Evolutionary conservation across 1,140 invertebrate species (phyloP), one percentile per base, ranked within the genome.

Genomic region (Anastatus disparis): DNA sequence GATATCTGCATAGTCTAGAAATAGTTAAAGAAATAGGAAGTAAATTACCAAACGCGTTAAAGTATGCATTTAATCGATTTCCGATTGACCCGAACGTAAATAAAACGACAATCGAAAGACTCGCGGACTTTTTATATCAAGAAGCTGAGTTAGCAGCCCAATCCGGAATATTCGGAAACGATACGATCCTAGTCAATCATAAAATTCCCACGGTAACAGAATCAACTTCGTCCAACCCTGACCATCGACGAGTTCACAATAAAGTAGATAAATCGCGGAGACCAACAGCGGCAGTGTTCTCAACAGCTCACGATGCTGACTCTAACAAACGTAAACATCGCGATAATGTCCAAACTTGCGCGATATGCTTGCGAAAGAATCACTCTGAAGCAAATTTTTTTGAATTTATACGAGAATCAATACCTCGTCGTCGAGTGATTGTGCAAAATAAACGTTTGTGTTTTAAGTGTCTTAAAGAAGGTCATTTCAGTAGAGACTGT

Each of bases 21-120:
- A 20, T 67, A 22, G 9, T 58, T 0, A 44, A 52, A 46, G 8
- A 17, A 0, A 35, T 67, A 3, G 48, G 12, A 7, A 31, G 15
- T n/a, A 67, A 67, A 46, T n/a, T 67, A 31, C 75, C 50, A 64
- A 13, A 42, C 52, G 27, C 35, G 56, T 40, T 75, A 71, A 70
- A 74, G 72, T 73, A 55, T 64, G 63, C 70, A 52, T 56, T 10
- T 20, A 17, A 17, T 20, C 15, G n/a, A 4, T 38, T 20, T 6
- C 2, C 66, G 10, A 38, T 35, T 63, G 44, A 35, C 26, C 35
- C 35, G 24, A 27, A 3, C 31, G 22, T 22, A n/a, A 22, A 58
- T 0, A 58, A 22, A 29, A 22, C 38, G 1, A 29, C 44, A 2
- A 20, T 64, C 3, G 61, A 64, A 42, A 64, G 50, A 35, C 15